Conservation (phyloP, 1,140 invertebrate genomes). For the Bombus superbus region DNA sequence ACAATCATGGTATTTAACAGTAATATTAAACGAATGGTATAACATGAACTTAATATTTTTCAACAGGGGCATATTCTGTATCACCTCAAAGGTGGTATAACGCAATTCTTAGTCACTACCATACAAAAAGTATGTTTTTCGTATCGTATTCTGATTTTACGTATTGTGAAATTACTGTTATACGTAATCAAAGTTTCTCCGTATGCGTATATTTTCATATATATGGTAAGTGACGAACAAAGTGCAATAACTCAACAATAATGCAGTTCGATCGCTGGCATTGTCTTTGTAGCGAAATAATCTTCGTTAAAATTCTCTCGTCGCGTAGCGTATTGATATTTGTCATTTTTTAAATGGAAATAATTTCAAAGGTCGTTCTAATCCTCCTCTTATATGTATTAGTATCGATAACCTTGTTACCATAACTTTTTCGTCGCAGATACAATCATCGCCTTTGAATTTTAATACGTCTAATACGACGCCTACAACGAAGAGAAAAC, state of each 20-base stretch:
- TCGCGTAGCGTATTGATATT: not conserved
- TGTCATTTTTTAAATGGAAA: not conserved
- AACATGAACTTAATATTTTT: not conserved
- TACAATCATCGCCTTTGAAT: not conserved
- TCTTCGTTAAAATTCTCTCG: not conserved
- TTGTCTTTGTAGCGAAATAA: not conserved
- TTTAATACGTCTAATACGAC: not conserved
- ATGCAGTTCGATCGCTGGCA: not conserved
- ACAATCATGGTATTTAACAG: not conserved
- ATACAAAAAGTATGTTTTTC: not conserved
- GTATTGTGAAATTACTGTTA: not conserved
- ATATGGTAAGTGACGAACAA: not conserved
- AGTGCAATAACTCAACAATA: conserved; percentile 20
- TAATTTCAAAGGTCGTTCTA: not conserved
- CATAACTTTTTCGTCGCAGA: not conserved
- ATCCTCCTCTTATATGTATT: not conserved
- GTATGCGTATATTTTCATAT: not conserved
- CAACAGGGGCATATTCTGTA: not conserved
- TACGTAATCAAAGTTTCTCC: not conserved
- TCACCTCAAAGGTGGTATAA: not conserved
- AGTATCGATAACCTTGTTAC: not conserved
- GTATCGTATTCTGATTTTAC: conserved; percentile 17
- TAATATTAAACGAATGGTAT: not conserved
- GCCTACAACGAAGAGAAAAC: not conserved
- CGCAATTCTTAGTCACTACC: not conserved